These are phyloP conservation scores for Scolopax mira DNA, from an alignment of 2,113 vertebrate species.

Conservation along the genomic window DNA sequence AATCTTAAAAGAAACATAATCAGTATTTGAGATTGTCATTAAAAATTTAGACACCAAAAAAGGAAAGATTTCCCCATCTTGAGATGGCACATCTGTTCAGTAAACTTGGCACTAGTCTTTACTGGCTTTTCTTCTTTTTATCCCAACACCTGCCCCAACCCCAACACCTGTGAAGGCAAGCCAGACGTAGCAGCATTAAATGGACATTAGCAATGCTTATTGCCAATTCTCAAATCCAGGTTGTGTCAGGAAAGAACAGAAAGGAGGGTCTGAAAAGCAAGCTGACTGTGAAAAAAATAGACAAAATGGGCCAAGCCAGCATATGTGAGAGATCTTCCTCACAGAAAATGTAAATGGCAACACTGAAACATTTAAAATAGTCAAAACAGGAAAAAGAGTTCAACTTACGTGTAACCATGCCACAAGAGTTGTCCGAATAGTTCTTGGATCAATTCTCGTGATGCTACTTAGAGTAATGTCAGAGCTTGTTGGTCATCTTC, in stretches of 20 bases:
- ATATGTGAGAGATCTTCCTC: constrained; percentile 13
- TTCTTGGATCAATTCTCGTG: constrained; percentile 37
- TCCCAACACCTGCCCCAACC: neutral
- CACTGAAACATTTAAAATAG: constrained; percentile 28
- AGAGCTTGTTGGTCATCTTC: neutral
- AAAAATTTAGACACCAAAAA: neutral
- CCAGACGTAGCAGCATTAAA: neutral
- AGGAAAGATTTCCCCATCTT: neutral
- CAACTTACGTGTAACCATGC: constrained; percentile 28
- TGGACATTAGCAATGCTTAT: neutral
- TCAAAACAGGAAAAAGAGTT: constrained; percentile 61
- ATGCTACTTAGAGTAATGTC: constrained; percentile 48
- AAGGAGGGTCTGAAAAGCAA: neutral
- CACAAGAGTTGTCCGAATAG: constrained; percentile 10
- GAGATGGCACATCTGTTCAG: neutral
- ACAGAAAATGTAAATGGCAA: constrained; percentile 35
- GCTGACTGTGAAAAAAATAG: neutral
- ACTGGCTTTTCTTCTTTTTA: neutral
- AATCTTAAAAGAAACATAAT: neutral
- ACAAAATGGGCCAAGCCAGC: neutral
- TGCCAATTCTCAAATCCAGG: neutral
- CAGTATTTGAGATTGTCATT: neutral
- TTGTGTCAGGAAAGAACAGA: neutral
- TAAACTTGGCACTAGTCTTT: neutral
- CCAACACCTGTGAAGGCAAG: neutral